Evolutionary conservation across 1,140 invertebrate genomes (phyloP).

Genomic region (Zaprionus ghesquierei): DNA sequence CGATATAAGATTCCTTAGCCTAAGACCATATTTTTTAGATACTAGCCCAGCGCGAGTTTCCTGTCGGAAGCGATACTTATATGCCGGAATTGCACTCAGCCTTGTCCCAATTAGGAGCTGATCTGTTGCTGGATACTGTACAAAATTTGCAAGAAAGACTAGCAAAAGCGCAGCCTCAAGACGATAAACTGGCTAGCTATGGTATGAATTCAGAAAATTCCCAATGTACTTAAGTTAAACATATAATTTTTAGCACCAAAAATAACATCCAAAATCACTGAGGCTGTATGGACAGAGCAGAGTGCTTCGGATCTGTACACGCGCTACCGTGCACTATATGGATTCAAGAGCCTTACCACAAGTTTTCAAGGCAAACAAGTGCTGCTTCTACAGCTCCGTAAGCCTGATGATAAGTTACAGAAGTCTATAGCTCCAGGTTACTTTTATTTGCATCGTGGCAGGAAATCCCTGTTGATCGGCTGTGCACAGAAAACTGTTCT

Average conservation of each 20-base stretch:
- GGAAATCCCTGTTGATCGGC: constrained; percentile 84
- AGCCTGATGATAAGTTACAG: constrained; percentile 41
- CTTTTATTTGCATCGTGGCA: constrained; percentile 42
- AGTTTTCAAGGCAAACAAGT: constrained; percentile 84
- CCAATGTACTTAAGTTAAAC: not conserved
- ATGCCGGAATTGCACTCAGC: constrained; percentile 87
- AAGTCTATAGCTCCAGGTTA: constrained; percentile 31
- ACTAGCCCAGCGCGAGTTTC: constrained; percentile 86
- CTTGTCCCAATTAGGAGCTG: constrained; percentile 88
- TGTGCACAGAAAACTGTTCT: constrained; percentile 85
- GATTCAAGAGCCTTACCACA: constrained; percentile 86
- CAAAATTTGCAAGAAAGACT: constrained; percentile 85
- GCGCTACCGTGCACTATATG: constrained; percentile 86
- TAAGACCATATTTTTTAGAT: constrained; percentile 84
- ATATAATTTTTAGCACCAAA: constrained; percentile 86
- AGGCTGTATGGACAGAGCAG: constrained; percentile 86
- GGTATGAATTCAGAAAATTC: constrained; percentile 83
- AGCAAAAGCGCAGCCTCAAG: constrained; percentile 85
- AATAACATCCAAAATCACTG: constrained; percentile 85
- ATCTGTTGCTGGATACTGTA: constrained; percentile 87
- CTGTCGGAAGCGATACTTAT: constrained; percentile 86
- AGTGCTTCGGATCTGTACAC: constrained; percentile 86
- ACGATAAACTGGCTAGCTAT: constrained; percentile 86
- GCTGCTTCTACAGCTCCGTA: constrained; percentile 85
- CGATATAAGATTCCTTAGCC: not conserved